A percentile compares a stretch with the other conserved stretches of the same genome.
phyloP scores from a whole-genome alignment of 2,113 vertebrate genomes.

The Cyprinus carpio region DNA sequence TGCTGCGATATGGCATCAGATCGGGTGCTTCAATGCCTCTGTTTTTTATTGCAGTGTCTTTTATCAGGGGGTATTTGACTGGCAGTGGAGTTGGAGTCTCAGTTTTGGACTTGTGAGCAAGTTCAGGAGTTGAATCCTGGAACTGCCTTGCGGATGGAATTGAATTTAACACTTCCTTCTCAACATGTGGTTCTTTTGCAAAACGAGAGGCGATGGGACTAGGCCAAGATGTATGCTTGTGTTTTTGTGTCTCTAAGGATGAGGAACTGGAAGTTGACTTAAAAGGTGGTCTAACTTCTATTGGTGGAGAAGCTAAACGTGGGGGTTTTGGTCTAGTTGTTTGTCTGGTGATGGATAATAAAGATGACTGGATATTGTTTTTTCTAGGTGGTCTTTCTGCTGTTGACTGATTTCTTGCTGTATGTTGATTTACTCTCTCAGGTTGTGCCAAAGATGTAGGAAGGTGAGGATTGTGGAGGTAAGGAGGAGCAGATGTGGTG shows the following conservation, averaged over 20 bases:
- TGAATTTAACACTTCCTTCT: not conserved
- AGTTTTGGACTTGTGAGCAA: not conserved
- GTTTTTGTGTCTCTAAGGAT: constrained; percentile 3
- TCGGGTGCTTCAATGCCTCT: not conserved
- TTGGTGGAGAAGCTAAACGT: not conserved
- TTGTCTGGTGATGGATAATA: not conserved
- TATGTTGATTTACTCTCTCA: not conserved
- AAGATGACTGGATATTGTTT: not conserved
- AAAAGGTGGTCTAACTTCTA: not conserved
- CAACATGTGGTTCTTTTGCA: not conserved
- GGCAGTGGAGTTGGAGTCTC: not conserved
- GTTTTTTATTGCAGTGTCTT: not conserved
- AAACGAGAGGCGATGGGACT: not conserved
- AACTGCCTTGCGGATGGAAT: not conserved
- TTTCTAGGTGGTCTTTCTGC: not conserved
- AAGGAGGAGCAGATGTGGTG: constrained; percentile 2
- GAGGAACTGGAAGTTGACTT: not conserved
- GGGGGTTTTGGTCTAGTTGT: constrained; percentile 15
- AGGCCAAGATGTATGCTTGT: not conserved
- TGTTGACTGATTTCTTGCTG: not conserved
- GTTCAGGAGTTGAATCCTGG: constrained; percentile 7
- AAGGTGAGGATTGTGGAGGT: not conserved
- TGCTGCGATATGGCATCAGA: constrained; percentile 21
- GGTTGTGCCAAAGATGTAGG: not conserved
- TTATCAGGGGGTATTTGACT: not conserved